Conservation (phyloP, 2,888 invertebrate species). For the Mactromeris polynyma region DNA sequence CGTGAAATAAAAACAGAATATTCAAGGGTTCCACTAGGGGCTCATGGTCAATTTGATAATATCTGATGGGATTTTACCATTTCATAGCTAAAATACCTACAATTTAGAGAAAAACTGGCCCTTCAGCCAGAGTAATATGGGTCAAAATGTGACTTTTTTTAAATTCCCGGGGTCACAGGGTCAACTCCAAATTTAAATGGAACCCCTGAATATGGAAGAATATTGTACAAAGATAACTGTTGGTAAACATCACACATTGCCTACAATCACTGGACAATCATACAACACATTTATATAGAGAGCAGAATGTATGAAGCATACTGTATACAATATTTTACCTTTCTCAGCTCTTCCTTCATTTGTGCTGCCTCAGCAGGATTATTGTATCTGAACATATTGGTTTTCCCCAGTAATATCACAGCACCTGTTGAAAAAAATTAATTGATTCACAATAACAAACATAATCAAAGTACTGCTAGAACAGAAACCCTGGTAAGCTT, state of each 20-base stretch:
- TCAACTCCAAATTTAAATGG: no score
- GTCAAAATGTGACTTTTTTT: no score
- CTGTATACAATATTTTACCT: slow-evolving; percentile 60
- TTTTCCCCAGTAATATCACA: slow-evolving; percentile 88
- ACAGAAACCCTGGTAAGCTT: background rate
- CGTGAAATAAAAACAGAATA: no score
- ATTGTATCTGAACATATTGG: slow-evolving; percentile 86
- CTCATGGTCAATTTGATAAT: no score
- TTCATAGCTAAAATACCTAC: no score
- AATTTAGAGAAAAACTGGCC: no score
- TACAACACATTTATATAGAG: background rate
- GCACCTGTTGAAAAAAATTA: slow-evolving; percentile 71
- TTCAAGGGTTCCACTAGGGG: no score
- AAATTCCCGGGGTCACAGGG: no score
- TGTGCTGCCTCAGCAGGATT: slow-evolving; percentile 85
- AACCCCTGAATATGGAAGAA: no score
- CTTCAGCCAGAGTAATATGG: no score
- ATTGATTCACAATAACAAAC: background rate
- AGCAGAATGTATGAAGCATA: background rate
- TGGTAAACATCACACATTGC: background rate
- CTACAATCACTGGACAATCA: background rate
- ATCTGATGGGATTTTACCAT: no score
- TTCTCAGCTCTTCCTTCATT: slow-evolving; percentile 77
- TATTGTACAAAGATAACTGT: no score
- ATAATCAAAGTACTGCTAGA: background rate